phyloP scores from a whole-genome alignment of 2,888 invertebrate species.

The Agrilus biguttatus region DNA sequence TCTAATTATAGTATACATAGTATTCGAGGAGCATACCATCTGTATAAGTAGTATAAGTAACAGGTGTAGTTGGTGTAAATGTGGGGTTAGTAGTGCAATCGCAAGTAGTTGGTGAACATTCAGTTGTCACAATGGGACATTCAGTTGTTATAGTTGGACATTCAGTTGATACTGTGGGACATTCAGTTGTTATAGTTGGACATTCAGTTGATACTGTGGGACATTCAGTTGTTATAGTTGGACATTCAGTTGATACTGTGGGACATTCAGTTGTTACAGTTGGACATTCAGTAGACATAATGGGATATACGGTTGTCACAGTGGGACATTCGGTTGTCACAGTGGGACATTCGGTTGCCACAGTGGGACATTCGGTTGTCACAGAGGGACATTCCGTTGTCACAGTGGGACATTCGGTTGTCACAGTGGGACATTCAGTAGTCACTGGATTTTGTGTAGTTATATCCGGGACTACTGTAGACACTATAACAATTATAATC shows the following conservation, averaged over 20 bases:
- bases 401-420: constrained; percentile 1
- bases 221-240: neutral
- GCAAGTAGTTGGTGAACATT: neutral
- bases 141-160: neutral
- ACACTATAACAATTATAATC: too few relatives aligned
- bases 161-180: neutral
- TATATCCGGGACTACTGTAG: too few relatives aligned
- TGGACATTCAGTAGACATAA: neutral
- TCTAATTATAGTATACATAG: too few relatives aligned
- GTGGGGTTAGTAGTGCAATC: constrained; percentile 1
- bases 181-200: neutral
- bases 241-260: neutral
- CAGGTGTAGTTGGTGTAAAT: neutral
- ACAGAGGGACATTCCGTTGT: neutral
- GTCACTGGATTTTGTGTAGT: too few relatives aligned
- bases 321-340: neutral
- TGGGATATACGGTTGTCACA: neutral
- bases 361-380: neutral
- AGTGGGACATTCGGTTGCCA: neutral
- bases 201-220: neutral
- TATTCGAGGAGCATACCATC: too few relatives aligned
- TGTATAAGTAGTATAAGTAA: too few relatives aligned
- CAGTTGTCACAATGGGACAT: neutral
- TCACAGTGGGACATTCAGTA: constrained; percentile 1
- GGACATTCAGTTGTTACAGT: constrained; percentile 1